phyloP scores from a whole-genome alignment of 2,888 invertebrate species.

The Diachrysia chrysitis region DNA sequence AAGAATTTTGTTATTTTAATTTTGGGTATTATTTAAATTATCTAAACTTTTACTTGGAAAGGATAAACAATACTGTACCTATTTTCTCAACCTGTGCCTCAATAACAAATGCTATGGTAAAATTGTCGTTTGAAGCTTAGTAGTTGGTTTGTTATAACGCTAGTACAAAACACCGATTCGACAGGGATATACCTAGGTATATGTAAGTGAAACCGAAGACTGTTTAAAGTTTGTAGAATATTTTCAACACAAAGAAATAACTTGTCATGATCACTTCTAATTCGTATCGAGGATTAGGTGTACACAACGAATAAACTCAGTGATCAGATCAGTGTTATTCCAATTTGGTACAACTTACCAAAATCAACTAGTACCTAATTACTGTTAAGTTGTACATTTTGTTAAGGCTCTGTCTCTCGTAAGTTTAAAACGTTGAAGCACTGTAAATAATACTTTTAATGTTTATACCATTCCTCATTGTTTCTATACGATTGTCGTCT shows the following conservation, averaged over 20 bases:
- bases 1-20: conserved; percentile 37
- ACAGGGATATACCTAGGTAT: conserved; percentile 85
- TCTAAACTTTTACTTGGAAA: conserved; percentile 36
- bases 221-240: conserved; percentile 86
- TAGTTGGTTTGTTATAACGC: conserved; percentile 78
- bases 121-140: conserved; percentile 70
- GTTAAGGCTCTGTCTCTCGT: conserved; percentile 67
- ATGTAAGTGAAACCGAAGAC: conserved; percentile 88
- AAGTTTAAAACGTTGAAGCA: conserved; percentile 59
- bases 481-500: conserved; percentile 44
- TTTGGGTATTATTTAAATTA: conserved; percentile 41
- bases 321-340: conserved; percentile 82
- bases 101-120: conserved; percentile 61
- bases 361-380: conserved; percentile 84
- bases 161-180: conserved; percentile 87
- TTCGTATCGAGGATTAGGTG: conserved; percentile 65
- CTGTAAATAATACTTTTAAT: conserved; percentile 73
- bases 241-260: conserved; percentile 75
- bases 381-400: conserved; percentile 75
- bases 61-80: conserved; percentile 38
- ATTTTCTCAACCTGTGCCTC: conserved; percentile 74
- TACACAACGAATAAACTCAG: conserved; percentile 70
- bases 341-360: conserved; percentile 83
- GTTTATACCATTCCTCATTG: conserved; percentile 65
- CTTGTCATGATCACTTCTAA: conserved; percentile 71